Conservation (phyloP, 2,888 invertebrate genomes). For the Hemithea aestivaria region DNA sequence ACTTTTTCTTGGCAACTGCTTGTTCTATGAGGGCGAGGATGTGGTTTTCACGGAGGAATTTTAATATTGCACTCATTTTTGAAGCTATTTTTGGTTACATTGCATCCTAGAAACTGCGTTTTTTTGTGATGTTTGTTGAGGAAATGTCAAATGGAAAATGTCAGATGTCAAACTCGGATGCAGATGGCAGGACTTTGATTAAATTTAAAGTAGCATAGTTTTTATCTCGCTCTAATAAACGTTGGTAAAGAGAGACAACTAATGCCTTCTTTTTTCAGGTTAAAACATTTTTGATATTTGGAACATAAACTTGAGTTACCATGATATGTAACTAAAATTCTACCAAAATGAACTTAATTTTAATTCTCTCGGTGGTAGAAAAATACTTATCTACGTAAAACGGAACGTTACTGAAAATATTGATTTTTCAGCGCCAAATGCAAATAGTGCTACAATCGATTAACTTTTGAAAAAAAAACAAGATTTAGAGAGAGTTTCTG, state of each 20-base stretch:
- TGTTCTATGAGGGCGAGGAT: conserved; percentile 83
- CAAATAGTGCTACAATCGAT: conserved; percentile 25
- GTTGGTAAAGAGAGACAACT: no score
- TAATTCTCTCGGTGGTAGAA: no score
- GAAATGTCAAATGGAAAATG: conserved; percentile 22
- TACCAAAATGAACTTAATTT: no score
- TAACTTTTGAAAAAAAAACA: no score
- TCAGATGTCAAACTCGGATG: conserved; percentile 24
- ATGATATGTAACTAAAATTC: no score
- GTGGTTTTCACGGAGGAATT: conserved; percentile 84
- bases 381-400: conserved; percentile 17
- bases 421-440: conserved; percentile 46
- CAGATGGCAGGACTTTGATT: no score
- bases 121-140: conserved; percentile 56
- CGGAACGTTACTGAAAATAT: conserved; percentile 37
- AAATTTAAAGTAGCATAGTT: no score
- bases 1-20: conserved; percentile 78
- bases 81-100: conserved; percentile 43
- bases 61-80: conserved; percentile 82
- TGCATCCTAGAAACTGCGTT: conserved; percentile 61
- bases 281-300: no score
- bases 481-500: no score
- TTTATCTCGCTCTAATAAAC: not conserved
- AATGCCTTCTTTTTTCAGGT: no score
- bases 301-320: no score